Conservation (phyloP, 2,888 invertebrate species). For the Lordiphosa andalusiaca region DNA sequence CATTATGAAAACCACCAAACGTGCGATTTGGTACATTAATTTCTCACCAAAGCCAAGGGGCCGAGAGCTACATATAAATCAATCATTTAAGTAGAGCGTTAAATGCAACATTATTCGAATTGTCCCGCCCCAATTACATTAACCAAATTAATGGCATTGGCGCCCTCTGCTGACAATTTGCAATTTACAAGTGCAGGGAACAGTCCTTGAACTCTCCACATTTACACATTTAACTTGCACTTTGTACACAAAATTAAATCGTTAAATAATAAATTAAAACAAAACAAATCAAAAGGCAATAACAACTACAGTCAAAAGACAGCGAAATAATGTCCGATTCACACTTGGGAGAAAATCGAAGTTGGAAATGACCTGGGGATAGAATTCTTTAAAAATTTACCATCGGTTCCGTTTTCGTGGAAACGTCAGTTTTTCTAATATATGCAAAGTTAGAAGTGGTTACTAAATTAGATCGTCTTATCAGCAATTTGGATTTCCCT, state of each 20-base stretch:
- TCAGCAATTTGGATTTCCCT: too few species aligned
- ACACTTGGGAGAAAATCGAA: neutral
- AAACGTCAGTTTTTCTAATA: too few species aligned
- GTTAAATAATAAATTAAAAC: conserved; percentile 9
- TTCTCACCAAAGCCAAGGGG: neutral
- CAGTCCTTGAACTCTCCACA: conserved; percentile 53
- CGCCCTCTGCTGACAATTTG: conserved; percentile 4
- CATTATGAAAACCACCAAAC: conserved; percentile 28
- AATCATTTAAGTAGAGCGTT: conserved; percentile 14
- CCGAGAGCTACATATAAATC: conserved; percentile 3
- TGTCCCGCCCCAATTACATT: conserved; percentile 25
- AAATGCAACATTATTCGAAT: conserved; percentile 12
- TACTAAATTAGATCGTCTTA: too few species aligned
- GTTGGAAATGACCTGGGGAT: neutral
- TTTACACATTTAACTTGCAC: conserved; percentile 30
- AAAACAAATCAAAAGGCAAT: conserved; percentile 17
- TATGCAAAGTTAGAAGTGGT: too few species aligned
- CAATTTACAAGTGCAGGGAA: conserved; percentile 10
- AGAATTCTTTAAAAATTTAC: neutral
- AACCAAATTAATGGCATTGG: neutral
- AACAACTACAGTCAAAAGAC: conserved; percentile 11
- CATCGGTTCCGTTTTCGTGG: too few species aligned
- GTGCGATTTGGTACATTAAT: conserved; percentile 43
- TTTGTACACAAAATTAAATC: conserved; percentile 37
- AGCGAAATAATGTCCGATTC: too few species aligned